Percentiles rank a stretch among this genome's conserved stretches.
These are phyloP conservation scores for Eupeodes latifasciatus DNA, from an alignment of 2,888 invertebrate genomes.

Conservation along the genomic window DNA sequence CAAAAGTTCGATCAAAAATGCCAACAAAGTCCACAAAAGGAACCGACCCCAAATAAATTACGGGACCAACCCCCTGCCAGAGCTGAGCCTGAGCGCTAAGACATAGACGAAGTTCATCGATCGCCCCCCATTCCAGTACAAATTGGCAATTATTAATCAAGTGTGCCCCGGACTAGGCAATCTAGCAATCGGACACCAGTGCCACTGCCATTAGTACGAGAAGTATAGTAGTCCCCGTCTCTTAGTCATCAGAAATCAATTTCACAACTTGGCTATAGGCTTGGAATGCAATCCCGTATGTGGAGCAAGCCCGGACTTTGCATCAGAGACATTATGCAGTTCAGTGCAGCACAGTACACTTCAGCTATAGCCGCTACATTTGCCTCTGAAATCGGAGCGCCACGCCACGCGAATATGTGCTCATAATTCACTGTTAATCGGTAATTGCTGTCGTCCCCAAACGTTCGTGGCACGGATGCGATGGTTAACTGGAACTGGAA, in stretches of 20 bases:
- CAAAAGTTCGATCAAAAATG: conserved; percentile 48
- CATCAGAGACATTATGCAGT: conserved; percentile 14
- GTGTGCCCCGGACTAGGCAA: conserved; percentile 69
- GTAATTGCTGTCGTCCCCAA: conserved; percentile 74
- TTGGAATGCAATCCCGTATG: conserved; percentile 67
- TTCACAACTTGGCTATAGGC: conserved; percentile 57
- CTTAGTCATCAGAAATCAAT: conserved; percentile 76
- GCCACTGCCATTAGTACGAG: conserved; percentile 57
- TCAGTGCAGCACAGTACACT: too few relatives aligned
- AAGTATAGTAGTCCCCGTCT: conserved; percentile 42
- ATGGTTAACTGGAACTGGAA: conserved; percentile 44
- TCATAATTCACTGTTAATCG: conserved; percentile 75
- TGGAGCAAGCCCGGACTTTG: conserved; percentile 49
- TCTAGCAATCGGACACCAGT: conserved; percentile 75
- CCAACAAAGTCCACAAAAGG: conserved; percentile 60
- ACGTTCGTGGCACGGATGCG: conserved; percentile 55
- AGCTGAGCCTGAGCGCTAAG: conserved; percentile 19
- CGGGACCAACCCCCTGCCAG: conserved; percentile 60
- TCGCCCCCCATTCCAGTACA: conserved; percentile 54
- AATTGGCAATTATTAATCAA: conserved; percentile 76
- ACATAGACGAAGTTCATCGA: conserved; percentile 62
- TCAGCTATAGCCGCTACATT: not conserved
- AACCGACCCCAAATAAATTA: conserved; percentile 74
- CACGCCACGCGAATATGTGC: conserved; percentile 71
- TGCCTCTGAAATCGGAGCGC: conserved; percentile 64